A percentile compares a stretch with the other conserved stretches of the same genome.
phyloP scores from a whole-genome alignment of 2,797 vertebrate genomes.

The Anas bernieri region DNA sequence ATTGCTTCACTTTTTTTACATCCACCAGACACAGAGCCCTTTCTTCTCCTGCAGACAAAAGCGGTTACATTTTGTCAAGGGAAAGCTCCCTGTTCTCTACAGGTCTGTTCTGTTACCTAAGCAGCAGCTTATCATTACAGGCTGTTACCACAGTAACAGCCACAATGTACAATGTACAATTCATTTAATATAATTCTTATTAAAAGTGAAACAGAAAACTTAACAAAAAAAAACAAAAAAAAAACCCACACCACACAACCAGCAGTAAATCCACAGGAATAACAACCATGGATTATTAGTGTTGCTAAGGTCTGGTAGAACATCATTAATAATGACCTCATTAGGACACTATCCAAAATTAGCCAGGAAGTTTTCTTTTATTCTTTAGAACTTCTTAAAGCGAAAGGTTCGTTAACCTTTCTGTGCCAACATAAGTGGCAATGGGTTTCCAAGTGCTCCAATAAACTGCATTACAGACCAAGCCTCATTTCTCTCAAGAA shows the following conservation, averaged over 20 bases:
- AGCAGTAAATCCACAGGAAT: not conserved
- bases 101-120: slow-evolving; percentile 32
- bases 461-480: not conserved
- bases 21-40: slow-evolving; percentile 94
- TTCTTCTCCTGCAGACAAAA: slow-evolving; percentile 87
- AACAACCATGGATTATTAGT: not conserved
- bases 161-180: not conserved
- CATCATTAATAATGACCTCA: not conserved
- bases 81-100: not conserved
- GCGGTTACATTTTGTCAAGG: not conserved
- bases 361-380: not conserved
- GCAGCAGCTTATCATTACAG: slow-evolving; percentile 27
- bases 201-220: slow-evolving; percentile 11
- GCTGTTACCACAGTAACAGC: slow-evolving; percentile 55
- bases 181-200: not conserved
- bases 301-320: not conserved
- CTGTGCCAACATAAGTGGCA: not conserved
- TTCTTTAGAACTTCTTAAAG: not conserved
- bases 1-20: slow-evolving; percentile 97
- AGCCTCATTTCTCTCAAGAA: not conserved
- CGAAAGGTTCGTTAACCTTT: not conserved
- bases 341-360: not conserved
- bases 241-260: not conserved
- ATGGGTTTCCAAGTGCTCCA: not conserved
- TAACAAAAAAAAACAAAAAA: not conserved